phyloP scores from a whole-genome alignment of 23 tunicate species.

The Trididemnum clinides region DNA sequence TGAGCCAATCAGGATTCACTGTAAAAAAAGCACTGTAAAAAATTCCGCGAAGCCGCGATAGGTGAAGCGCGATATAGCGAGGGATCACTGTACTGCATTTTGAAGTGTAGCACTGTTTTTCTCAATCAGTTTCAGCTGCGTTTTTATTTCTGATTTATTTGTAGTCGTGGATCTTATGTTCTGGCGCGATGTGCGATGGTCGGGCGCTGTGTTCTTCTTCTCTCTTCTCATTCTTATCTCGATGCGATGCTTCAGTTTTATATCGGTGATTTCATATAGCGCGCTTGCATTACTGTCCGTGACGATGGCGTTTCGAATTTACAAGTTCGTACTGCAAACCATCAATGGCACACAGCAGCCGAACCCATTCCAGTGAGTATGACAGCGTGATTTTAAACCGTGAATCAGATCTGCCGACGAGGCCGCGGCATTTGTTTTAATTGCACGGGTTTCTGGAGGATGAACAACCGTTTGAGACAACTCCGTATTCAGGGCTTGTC shows the following conservation, averaged over 20 bases:
- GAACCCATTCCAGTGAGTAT: constrained; percentile 91
- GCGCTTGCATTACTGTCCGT: constrained; percentile 70
- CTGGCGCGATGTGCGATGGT: constrained; percentile 76
- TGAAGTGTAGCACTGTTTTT: not conserved
- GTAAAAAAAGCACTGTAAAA: no score
- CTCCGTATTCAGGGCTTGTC: no score
- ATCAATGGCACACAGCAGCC: constrained; percentile 91
- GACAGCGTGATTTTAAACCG: no score
- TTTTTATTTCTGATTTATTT: not conserved
- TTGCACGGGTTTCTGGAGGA: not conserved
- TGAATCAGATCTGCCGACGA: no score
- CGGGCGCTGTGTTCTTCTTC: constrained; percentile 55
- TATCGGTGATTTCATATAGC: constrained; percentile 74
- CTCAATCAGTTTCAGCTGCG: not conserved
- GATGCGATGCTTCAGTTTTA: constrained; percentile 60
- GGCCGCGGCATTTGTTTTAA: not conserved
- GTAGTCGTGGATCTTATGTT: constrained; percentile 80
- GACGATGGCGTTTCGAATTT: constrained; percentile 61
- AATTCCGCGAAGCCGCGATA: no score
- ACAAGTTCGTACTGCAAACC: constrained; percentile 80
- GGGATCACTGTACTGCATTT: no score
- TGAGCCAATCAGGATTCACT: no score
- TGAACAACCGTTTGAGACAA: not conserved
- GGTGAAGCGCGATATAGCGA: no score
- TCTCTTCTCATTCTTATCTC: constrained; percentile 61